Base-by-base conservation (phyloP, 2,797 vertebrate genomes). In the Clarias fuscus region DNA sequence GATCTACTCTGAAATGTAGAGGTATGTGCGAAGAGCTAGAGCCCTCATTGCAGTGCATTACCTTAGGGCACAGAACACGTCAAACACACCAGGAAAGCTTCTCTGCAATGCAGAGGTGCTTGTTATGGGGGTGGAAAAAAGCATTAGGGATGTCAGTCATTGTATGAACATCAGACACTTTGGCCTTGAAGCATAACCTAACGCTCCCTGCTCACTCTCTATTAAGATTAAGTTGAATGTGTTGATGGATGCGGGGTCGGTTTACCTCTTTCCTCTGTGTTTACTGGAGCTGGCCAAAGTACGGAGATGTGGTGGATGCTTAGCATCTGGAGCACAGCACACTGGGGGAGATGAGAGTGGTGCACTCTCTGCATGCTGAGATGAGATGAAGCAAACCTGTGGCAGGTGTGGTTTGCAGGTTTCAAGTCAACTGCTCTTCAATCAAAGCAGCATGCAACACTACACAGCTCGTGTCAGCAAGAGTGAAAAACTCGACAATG, bases 11-110 rank as follows among this genome's bases (percentile, higher is more conserved):
- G 87, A 90, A 90, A 90, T 84, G 85, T 88, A 78, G 89, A 88
- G 86, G 83, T 64, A 59, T 84, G 73, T 3, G 22, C 40, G 11
- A 76, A 83, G 77, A 86, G 83, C 83, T 79, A 77, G 84, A 86
- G 70, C 71, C 86, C 88, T 87, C 83, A 75, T 90, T 79, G 85
- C 79, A 68, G 78, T 67, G 86, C 83, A 85, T 85, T 86, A 90
- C 90, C 90, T 90, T 79, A 88, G 87, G 90, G 90, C 88, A 89
- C 68, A 83, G 75, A 76, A 88, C 65, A 87, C 83, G 88, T 92
- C 88, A 90, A 88, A 91, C 88, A 87, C 72, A 90, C 85, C 75
- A 86, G 87, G 78, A 85, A 83, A 90, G 80, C 87, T 84, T 82
- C 86, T 87, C 88, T 59, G 77, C 80, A 85, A 87, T 89, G 88